Percentiles rank a stretch among this genome's conserved stretches.
Conservation (phyloP, 2,113 vertebrate species). For the Chascanopsetta lugubris region DNA sequence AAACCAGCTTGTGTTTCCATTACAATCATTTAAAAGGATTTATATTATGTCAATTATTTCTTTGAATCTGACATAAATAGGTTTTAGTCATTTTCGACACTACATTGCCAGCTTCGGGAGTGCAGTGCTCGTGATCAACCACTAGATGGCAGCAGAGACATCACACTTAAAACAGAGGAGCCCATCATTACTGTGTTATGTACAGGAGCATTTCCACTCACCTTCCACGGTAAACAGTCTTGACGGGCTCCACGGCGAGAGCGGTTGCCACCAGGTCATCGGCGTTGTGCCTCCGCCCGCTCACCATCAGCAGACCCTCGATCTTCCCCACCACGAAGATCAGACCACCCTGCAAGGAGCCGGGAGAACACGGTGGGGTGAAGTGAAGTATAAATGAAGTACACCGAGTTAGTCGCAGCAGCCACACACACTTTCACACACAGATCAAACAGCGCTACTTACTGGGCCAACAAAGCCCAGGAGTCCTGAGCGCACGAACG, state of each 20-base stretch:
- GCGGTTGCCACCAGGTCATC: constrained; percentile 97
- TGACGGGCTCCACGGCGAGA: constrained; percentile 93
- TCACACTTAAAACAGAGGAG: neutral
- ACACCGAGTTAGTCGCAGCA: too few relatives aligned
- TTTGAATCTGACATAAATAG: too few relatives aligned
- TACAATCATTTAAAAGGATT: too few relatives aligned
- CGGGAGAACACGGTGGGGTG: constrained; percentile 1
- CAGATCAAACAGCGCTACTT: constrained; percentile 74
- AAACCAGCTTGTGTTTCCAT: too few relatives aligned
- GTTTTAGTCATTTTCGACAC: neutral
- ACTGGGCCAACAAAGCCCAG: constrained; percentile 97
- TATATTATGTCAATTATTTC: too few relatives aligned
- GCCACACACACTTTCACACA: too few relatives aligned
- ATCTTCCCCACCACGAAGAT: constrained; percentile 98
- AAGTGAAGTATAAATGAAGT: too few relatives aligned
- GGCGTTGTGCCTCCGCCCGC: constrained; percentile 92
- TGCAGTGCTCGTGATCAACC: constrained; percentile 33
- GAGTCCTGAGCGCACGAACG: constrained; percentile 93
- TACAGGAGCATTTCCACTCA: constrained; percentile 62
- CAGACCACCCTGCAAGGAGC: constrained; percentile 87
- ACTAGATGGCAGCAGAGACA: constrained; percentile 58
- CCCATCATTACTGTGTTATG: neutral
- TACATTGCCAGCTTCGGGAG: neutral
- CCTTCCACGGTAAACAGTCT: constrained; percentile 97
- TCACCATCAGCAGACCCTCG: constrained; percentile 91